Evolutionary conservation across 2,888 invertebrate species (phyloP), one percentile per base, ranked within the genome.

Genomic region (Brenthis ino): DNA sequence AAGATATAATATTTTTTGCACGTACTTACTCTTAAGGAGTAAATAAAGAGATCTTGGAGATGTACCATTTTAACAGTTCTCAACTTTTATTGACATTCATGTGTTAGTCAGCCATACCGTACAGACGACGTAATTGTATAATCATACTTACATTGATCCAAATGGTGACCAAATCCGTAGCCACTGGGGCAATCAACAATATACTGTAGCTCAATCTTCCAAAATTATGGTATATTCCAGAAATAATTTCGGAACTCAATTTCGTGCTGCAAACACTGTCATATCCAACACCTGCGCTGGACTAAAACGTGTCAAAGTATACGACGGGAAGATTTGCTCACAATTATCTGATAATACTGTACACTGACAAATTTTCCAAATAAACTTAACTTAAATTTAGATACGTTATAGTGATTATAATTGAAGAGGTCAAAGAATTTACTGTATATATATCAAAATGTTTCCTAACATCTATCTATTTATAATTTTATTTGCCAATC

Each of bases 231-330:
- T 61, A 58, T 58, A 48, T 57, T 68, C 28, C 47, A 47, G 48
- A 60, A 28, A 61, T 65, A 64, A 65, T 51, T 70, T 64, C 57
- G n/a, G 60, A 71, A 68, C 65, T 65, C 67, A 68, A 75, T 75
- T 75, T 71, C 61, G 16, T 57, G 55, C 20, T 53, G 70, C 70
- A 73, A 69, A 72, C 70, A 71, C 48, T 65, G 65, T 55, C 68
- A 63, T 33, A 61, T 67, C 56, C 28, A 53, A 57, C 48, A 73
- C 69, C 70, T 73, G 67, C 51, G 66, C 16, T 70, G 64, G 68
- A 70, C 70, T 72, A 68, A 68, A 71, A 76, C 77, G 77, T 77
- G 76, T 76, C 76, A 74, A 75, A 75, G 70, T 75, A 66, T 61
- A 61, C 74, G 53, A n/a, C 33, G 54, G 55, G 69, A 75, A 75